These are phyloP conservation scores for Scolopax rusticola DNA, from an alignment of 2,797 vertebrate genomes.

Conservation along the genomic window DNA sequence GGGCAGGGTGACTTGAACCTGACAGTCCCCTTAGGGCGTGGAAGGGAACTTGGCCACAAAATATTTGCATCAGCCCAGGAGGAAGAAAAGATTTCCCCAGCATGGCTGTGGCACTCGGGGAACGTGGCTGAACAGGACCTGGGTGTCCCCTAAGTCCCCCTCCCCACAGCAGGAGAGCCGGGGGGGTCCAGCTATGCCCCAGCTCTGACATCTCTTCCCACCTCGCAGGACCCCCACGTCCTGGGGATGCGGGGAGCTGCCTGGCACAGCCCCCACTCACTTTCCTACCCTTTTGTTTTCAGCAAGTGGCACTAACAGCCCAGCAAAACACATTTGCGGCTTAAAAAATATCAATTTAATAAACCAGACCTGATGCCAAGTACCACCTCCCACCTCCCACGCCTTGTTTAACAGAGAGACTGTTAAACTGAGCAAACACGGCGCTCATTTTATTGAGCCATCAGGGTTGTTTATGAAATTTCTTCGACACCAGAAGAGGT, in stretches of 20 bases:
- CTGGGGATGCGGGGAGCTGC: not conserved
- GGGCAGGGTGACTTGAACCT: not conserved
- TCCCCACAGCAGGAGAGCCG: rapidly evolving
- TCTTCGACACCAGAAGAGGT: not conserved
- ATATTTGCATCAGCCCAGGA: not conserved
- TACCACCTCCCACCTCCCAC: not conserved
- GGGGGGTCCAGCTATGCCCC: not conserved
- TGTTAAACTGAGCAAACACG: not conserved
- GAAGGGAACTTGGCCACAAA: not conserved
- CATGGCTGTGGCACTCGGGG: rapidly evolving
- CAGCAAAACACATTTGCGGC: not conserved
- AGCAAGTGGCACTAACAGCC: not conserved
- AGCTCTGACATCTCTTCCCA: not conserved
- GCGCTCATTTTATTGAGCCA: not conserved
- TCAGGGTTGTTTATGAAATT: not conserved
- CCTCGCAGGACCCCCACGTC: rapidly evolving
- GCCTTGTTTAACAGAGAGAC: not conserved
- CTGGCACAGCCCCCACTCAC: rapidly evolving
- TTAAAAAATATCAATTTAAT: not conserved
- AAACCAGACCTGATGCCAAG: rapidly evolving
- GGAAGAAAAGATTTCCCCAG: not conserved
- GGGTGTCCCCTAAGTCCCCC: not conserved
- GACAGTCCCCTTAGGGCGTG: not conserved
- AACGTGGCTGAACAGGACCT: not conserved
- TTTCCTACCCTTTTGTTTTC: not conserved